Evolutionary conservation across 2,113 vertebrate genomes (phyloP).

Genomic region (Protobothrops mucrosquamatus): DNA sequence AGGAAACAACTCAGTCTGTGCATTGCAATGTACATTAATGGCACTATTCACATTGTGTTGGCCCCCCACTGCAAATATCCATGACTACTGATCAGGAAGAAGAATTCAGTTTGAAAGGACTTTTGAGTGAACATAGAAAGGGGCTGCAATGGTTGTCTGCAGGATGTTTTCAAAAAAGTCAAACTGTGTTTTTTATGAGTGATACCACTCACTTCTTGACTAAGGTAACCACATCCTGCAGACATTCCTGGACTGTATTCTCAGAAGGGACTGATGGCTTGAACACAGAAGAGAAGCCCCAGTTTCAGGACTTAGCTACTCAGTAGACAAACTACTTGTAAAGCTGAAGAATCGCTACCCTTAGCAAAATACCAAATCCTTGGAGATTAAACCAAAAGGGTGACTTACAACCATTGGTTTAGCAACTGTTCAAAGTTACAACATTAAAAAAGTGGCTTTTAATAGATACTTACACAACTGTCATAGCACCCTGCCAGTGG

Average conservation of each 20-base stretch:
- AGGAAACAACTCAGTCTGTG: background rate
- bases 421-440: background rate
- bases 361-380: no score
- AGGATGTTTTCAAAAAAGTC: background rate
- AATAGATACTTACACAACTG: background rate
- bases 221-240: background rate
- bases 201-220: background rate
- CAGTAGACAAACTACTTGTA: background rate
- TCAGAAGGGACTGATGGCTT: background rate
- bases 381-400: no score
- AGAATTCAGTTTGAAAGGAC: background rate
- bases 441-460: background rate
- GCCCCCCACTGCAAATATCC: background rate
- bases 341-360: background rate
- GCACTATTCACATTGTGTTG: background rate
- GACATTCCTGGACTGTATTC: background rate
- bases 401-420: background rate
- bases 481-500: background rate
- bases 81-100: background rate
- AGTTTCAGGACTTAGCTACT: background rate
- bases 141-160: background rate
- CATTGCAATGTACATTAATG: background rate
- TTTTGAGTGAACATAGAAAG: background rate
- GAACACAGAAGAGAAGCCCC: background rate
- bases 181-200: background rate